Evolutionary conservation across 2,888 invertebrate species (phyloP), one percentile per base, ranked within the genome.

Genomic region (Oegoconia quadripuncta): DNA sequence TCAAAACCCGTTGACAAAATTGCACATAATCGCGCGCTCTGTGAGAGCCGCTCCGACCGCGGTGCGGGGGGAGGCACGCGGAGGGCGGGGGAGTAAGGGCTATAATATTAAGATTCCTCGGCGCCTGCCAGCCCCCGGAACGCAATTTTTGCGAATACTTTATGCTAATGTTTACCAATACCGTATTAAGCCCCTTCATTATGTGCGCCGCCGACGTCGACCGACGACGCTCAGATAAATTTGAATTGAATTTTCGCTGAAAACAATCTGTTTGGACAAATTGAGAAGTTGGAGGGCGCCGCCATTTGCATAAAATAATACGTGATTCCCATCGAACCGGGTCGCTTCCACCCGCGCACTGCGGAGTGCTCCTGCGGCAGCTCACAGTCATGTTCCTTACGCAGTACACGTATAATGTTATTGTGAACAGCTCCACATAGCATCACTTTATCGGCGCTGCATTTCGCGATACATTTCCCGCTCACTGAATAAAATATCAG

Each of bases 251-350:
- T 73, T 73, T 70, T 52, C 60, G 56, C 49, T 57, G 68, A 69
- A 77, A 75, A 74, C 75, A 78, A 78, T 77, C 73, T 75, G 75
- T 72, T 74, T 71, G 71, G 58, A 67, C 70, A 72, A 74, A 72
- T 66, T 68, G 64, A 59, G 63, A 72, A 74, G 69, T 72, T 69
- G 48, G 66, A 50, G 63, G 53, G 54, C 46, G 59, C 42, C 34
- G 28, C 40, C 49, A 67, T 79, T 76, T 70, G 62, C 75, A 76
- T 76, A 67, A 55, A 70, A 72, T 68, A 74, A 76, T 64, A 68
- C 50, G 58, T 35, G 41, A 32, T 30, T 32, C 17, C 15, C 38
- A 22, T 33, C 28, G 26, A 33, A 36, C 30, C 16, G n/a, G n/a
- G n/a, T n/a, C n/a, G n/a, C 34, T 31, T 26, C 35, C 8, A n/a